These are phyloP conservation scores for Onychostoma macrolepis DNA, from an alignment of 2,113 vertebrate species.

Conservation along the genomic window DNA sequence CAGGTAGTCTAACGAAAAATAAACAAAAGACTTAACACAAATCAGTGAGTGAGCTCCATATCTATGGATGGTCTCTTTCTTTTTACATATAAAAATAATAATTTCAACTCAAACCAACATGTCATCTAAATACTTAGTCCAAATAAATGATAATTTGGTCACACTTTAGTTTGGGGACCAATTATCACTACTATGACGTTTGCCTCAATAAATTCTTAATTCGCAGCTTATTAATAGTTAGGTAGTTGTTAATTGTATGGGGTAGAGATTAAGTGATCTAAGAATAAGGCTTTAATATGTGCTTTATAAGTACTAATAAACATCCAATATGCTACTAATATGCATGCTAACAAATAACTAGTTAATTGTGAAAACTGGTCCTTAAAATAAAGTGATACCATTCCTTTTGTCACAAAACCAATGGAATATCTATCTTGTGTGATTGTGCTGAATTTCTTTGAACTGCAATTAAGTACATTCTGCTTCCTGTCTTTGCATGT, in stretches of 20 bases:
- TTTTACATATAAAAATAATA: background rate
- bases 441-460: background rate
- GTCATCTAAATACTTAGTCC: background rate
- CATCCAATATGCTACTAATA: too few relatives aligned
- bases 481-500: background rate
- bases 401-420: background rate
- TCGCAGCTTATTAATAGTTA: too few relatives aligned
- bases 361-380: too few relatives aligned
- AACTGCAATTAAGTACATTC: background rate
- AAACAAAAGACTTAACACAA: background rate
- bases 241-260: too few relatives aligned
- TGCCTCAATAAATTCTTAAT: too few relatives aligned
- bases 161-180: background rate
- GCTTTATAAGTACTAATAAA: too few relatives aligned
- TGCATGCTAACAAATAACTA: too few relatives aligned
- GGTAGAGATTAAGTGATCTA: too few relatives aligned
- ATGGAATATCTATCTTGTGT: background rate
- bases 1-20: background rate
- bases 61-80: background rate
- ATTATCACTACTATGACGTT: too few relatives aligned
- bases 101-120: background rate
- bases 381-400: too few relatives aligned
- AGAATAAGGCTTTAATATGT: too few relatives aligned
- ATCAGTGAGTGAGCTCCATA: background rate
- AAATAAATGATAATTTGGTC: background rate